Conservation (phyloP, 2,888 invertebrate genomes). For the Mythimna loreyi region DNA sequence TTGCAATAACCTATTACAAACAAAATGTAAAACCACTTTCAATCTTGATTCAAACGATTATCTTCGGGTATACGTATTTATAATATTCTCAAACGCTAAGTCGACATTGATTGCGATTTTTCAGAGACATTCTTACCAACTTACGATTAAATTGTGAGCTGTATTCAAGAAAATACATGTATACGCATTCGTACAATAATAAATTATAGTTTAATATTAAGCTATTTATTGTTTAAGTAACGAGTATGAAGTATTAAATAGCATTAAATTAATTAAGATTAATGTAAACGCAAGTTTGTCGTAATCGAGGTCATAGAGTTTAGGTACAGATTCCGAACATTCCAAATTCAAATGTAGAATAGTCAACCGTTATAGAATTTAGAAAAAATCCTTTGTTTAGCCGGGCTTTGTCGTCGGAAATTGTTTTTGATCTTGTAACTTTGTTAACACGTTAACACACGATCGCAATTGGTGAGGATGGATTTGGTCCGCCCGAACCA, state of each 20-base stretch:
- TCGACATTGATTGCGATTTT: constrained; percentile 26
- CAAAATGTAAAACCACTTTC: background rate
- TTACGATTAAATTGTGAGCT: constrained; percentile 80
- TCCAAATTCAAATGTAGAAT: constrained; percentile 69
- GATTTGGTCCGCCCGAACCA: too few relatives aligned
- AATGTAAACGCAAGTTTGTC: constrained; percentile 71
- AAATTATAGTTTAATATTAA: constrained; percentile 82
- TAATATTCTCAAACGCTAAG: constrained; percentile 12
- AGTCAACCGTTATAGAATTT: constrained; percentile 44
- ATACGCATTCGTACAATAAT: constrained; percentile 91
- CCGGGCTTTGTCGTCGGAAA: constrained; percentile 43
- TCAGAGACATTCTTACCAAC: constrained; percentile 52
- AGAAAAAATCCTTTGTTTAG: constrained; percentile 18
- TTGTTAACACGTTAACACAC: background rate
- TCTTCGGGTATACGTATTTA: constrained; percentile 20
- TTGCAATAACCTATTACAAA: background rate
- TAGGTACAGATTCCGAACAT: constrained; percentile 67
- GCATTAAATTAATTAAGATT: constrained; percentile 69
- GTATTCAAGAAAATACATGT: constrained; percentile 87
- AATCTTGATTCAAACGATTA: constrained; percentile 12
- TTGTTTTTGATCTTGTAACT: constrained; percentile 12
- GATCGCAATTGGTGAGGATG: too few relatives aligned
- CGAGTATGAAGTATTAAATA: constrained; percentile 78
- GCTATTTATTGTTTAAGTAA: constrained; percentile 86
- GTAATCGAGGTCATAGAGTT: constrained; percentile 57